phyloP scores from a whole-genome alignment of 2,888 invertebrate genomes.

The Piscicola geometra region DNA sequence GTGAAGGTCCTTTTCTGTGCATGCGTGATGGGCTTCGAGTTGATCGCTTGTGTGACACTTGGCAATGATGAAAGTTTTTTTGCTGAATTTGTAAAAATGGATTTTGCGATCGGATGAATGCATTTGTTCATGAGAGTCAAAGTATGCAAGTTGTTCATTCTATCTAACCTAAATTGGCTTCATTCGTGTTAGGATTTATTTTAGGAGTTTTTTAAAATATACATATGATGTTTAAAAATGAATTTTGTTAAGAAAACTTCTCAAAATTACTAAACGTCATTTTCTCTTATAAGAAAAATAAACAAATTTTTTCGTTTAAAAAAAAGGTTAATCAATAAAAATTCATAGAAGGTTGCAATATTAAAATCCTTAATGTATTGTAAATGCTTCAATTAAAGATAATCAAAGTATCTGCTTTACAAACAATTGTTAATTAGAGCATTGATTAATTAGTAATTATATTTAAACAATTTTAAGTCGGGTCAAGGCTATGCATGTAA shows the following conservation, averaged over 20 bases:
- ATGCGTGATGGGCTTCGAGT: background rate
- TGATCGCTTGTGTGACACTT: background rate
- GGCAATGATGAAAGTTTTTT: background rate
- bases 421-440: background rate
- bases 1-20: background rate
- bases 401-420: no score
- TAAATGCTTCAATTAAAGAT: no score
- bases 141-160: background rate
- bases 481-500: slow-evolving; percentile 9
- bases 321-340: background rate
- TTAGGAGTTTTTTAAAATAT: background rate
- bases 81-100: background rate
- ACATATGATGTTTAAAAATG: background rate
- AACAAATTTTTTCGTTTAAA: background rate
- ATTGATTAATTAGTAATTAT: background rate
- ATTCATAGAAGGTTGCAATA: background rate
- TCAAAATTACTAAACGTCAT: background rate
- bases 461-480: background rate
- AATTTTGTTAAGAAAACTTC: background rate
- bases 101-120: background rate
- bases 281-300: background rate
- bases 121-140: background rate
- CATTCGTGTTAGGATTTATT: background rate
- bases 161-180: background rate
- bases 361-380: no score